These are phyloP conservation scores for Latheticus oryzae DNA, from an alignment of 2,888 invertebrate genomes.

Conservation along the genomic window DNA sequence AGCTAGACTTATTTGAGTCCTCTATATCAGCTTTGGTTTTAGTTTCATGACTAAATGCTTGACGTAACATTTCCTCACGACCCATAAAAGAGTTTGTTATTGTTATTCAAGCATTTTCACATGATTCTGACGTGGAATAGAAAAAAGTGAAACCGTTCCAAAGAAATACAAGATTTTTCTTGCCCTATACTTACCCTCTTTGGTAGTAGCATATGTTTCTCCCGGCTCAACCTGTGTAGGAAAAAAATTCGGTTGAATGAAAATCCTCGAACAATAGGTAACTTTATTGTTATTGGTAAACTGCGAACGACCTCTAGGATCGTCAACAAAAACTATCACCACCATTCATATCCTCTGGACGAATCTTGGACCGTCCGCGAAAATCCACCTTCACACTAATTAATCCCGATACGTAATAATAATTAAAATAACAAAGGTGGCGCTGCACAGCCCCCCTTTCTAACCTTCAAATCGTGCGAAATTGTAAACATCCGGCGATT, in stretches of 20 bases:
- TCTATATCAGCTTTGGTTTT: too few species aligned
- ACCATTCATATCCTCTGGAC: constrained; percentile 69
- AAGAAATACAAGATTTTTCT: constrained; percentile 14
- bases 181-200: constrained; percentile 86
- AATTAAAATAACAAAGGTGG: constrained; percentile 31
- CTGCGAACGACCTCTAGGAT: constrained; percentile 68
- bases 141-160: too few species aligned
- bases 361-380: constrained; percentile 15
- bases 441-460: constrained; percentile 16
- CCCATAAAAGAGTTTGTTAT: too few species aligned
- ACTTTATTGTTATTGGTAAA: constrained; percentile 57
- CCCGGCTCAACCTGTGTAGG: constrained; percentile 72
- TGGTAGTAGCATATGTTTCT: constrained; percentile 85
- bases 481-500: constrained; percentile 35
- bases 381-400: constrained; percentile 13
- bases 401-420: constrained; percentile 16
- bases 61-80: too few species aligned
- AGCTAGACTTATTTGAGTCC: too few species aligned
- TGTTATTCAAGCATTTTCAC: too few species aligned
- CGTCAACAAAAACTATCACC: constrained; percentile 74
- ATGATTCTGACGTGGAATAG: too few species aligned
- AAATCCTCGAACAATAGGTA: constrained; percentile 62
- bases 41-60: too few species aligned
- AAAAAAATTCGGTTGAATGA: constrained; percentile 61
- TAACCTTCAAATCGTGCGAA: constrained; percentile 26